Conservation (phyloP, 2,797 vertebrate genomes). For the Coendou prehensilis region DNA sequence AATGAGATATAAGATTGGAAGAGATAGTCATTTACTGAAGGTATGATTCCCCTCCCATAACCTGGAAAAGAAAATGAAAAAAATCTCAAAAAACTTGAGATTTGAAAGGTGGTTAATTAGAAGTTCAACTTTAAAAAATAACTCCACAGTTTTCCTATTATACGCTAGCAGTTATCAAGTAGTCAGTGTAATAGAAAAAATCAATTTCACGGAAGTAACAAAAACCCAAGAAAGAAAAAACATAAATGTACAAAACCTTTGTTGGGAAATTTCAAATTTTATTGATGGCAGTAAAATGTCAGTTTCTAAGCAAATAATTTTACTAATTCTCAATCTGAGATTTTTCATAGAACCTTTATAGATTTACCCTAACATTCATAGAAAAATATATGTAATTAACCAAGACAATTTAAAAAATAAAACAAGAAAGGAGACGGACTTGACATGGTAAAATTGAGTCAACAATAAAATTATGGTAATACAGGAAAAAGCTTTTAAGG, state of each 20-base stretch:
- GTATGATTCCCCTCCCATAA: background rate
- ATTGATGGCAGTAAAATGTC: constrained; percentile 2
- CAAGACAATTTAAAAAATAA: constrained; percentile 6
- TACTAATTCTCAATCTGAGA: background rate
- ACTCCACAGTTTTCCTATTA: background rate
- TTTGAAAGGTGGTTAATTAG: constrained; percentile 27
- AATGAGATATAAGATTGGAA: background rate
- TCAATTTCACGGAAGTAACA: background rate
- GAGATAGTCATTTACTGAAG: background rate
- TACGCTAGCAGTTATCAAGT: background rate
- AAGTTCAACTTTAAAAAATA: constrained; percentile 6
- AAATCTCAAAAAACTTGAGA: constrained; percentile 27
- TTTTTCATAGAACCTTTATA: constrained; percentile 15
- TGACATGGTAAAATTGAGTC: background rate
- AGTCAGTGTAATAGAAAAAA: background rate
- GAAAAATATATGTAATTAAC: background rate
- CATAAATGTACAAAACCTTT: background rate
- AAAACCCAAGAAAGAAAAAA: constrained; percentile 12
- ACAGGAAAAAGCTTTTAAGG: constrained; percentile 35
- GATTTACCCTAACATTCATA: constrained; percentile 20
- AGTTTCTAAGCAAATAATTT: constrained; percentile 26
- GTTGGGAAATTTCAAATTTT: constrained; percentile 33
- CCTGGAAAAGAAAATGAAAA: constrained; percentile 10
- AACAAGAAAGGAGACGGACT: background rate
- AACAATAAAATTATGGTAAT: background rate